These are phyloP conservation scores for Andrena haemorrhoa DNA, from an alignment of 2,888 invertebrate species.

Conservation along the genomic window DNA sequence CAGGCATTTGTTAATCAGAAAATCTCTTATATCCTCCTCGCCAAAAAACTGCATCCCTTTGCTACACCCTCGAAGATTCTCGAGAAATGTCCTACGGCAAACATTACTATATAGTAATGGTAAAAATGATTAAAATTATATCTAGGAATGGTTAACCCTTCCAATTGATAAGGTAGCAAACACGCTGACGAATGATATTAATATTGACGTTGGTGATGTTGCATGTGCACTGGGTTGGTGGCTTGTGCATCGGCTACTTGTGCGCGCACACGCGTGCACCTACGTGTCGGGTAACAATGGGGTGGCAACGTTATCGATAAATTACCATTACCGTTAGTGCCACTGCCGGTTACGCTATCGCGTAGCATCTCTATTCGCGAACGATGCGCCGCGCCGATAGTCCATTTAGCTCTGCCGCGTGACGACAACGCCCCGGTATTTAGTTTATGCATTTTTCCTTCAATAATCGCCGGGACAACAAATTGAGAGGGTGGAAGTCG, in stretches of 20 bases:
- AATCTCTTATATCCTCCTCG: too few relatives aligned
- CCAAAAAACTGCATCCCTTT: too few relatives aligned
- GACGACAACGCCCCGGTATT: slow-evolving; percentile 16
- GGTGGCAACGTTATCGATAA: slow-evolving; percentile 63
- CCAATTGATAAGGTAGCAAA: slow-evolving; percentile 48
- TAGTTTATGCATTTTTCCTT: neutral
- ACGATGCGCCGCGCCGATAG: slow-evolving; percentile 52
- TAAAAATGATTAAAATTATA: neutral
- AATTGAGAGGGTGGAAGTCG: neutral
- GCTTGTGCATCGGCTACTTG: neutral
- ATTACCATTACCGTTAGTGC: slow-evolving; percentile 64
- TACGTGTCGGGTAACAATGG: slow-evolving; percentile 58
- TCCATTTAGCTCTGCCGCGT: slow-evolving; percentile 47
- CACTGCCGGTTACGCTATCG: slow-evolving; percentile 60
- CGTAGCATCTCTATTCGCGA: slow-evolving; percentile 59
- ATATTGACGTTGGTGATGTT: slow-evolving; percentile 41
- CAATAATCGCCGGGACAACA: neutral
- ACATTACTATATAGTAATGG: neutral
- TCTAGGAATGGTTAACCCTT: neutral
- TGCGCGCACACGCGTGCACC: slow-evolving; percentile 1
- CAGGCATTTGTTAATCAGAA: too few relatives aligned
- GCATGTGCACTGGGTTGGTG: neutral
- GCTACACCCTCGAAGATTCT: too few relatives aligned
- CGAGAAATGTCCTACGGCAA: neutral
- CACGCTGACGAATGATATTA: slow-evolving; percentile 54